Evolutionary conservation across 2,888 invertebrate genomes (phyloP), one percentile per base, ranked within the genome.

Genomic region (Amiota communis): DNA sequence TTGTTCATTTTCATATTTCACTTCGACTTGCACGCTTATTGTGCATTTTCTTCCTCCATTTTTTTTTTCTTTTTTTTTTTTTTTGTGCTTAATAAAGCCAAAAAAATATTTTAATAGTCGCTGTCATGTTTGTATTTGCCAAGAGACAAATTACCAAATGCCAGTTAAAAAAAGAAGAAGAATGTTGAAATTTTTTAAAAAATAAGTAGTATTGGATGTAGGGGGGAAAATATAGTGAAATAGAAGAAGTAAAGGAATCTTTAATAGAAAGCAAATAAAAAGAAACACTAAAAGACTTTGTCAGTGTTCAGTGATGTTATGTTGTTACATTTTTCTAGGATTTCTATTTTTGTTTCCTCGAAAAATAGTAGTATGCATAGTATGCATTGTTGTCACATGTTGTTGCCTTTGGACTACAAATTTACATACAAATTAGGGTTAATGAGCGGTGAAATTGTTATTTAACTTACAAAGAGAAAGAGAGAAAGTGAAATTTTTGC

Each of bases 361-460:
- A 36, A 36, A 36, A 6, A 2, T 23, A 1, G 23, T 36, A 6
- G 8, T 6, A 36, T 36, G 23, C 3, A 3, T n/a, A n/a, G n/a
- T n/a, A n/a, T 36, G 36, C 36, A 36, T 36, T 36, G 4, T n/a
- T 68, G 67, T 68, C 67, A 68, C 67, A 68, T 51, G 67, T 53
- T 51, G 67, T 53, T 68, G 67, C 53, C 13, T n/a, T 36, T 23
- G 67, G 63, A 23, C 46, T 4, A 49, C 75, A 53, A 84, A 84
- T 84, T 84, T 84, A 81, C 84, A 84, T 84, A 86, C 83, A 84
- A 84, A 84, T 84, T 85, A 84, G 86, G 87, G 87, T 84, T 87
- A 84, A 84, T 87, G 84, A 86, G 87, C 84, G 87, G 87, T 86
- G 84, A 84, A 84, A 84, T 86, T 84, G 84, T 87, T 84, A 86